Evolutionary conservation across 1,140 invertebrate species (phyloP), one percentile per base, ranked within the genome.

Genomic region (Neocloeon triangulifer): DNA sequence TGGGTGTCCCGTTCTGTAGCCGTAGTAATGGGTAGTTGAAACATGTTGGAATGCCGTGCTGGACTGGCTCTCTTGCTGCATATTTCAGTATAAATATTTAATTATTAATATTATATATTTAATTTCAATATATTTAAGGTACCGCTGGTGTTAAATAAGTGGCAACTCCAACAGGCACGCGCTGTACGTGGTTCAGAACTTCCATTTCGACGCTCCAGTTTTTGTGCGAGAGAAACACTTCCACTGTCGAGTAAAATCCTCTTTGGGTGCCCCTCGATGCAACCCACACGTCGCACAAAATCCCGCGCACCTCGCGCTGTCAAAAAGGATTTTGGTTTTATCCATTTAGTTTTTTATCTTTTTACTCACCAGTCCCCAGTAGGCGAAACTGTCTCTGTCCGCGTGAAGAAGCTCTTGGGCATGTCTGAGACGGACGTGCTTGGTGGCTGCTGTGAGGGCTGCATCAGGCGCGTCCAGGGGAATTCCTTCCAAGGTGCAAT

Each of bases 261-360:
- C 39, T 39, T 13, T 37, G 28, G 12, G 34, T 14, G 14, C 25
- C 20, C 2, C 38, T 35, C 18, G 40, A 39, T n/a, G 41, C 38
- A 18, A 46, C 40, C 44, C 44, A 46, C 18, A 44, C 44, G 23
- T 45, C 43, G 33, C 41, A 43, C 8, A 41, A 9, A 19, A 46
- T 37, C 6, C 43, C 44, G 21, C 44, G 31, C 1, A 46, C 33
- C 21, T 21, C 21, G 18, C 44, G 28, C 44, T 46, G 37, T 25
- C 17, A 25, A 14, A n/a, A 25, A 34, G 25, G 12, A 34, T 15
- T 13, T 26, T 8, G 15, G n/a, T n/a, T n/a, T n/a, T n/a, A n/a
- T n/a, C n/a, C n/a, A n/a, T n/a, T n/a, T n/a, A n/a, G n/a, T n/a
- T n/a, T n/a, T n/a, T n/a, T n/a, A n/a, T n/a, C n/a, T n/a, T n/a